A percentile compares a stretch with the other conserved stretches of the same genome.
These are phyloP conservation scores for Bagarius yarrelli DNA, from an alignment of 2,113 vertebrate genomes.

Conservation along the genomic window DNA sequence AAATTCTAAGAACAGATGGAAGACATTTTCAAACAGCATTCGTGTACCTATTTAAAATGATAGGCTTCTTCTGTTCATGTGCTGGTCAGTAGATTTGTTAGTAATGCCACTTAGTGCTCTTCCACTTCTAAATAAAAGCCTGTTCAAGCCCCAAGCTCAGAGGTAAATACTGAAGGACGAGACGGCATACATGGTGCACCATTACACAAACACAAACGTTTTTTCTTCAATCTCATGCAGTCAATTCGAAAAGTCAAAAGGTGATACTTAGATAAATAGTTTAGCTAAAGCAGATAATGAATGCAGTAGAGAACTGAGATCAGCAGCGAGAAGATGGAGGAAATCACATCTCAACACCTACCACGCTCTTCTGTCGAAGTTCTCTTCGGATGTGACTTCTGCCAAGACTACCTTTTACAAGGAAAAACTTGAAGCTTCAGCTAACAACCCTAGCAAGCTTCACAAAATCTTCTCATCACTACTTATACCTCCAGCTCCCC, in stretches of 20 bases:
- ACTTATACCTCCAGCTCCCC: too few species aligned
- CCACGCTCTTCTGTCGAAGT: too few species aligned
- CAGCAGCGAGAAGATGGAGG: too few species aligned
- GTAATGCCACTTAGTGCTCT: not conserved
- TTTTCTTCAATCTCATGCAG: not conserved
- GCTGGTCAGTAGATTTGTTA: not conserved
- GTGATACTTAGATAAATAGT: not conserved
- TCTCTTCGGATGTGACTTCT: too few species aligned
- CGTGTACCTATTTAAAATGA: not conserved
- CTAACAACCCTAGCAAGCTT: too few species aligned
- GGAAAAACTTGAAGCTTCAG: too few species aligned
- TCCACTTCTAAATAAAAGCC: not conserved
- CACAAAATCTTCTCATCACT: too few species aligned
- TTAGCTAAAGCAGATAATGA: not conserved
- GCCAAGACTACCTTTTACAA: too few species aligned
- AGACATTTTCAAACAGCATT: slow-evolving; percentile 24
- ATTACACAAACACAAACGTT: not conserved
- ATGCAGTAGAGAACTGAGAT: too few species aligned
- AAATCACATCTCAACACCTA: too few species aligned
- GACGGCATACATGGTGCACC: not conserved
- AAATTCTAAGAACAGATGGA: slow-evolving; percentile 37
- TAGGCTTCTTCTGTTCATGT: not conserved
- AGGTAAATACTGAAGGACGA: slow-evolving; percentile 1
- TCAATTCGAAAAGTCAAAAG: not conserved
- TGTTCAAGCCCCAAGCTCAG: slow-evolving; percentile 1